phyloP scores from a whole-genome alignment of 1,140 invertebrate genomes.

The Heliconius congener region DNA sequence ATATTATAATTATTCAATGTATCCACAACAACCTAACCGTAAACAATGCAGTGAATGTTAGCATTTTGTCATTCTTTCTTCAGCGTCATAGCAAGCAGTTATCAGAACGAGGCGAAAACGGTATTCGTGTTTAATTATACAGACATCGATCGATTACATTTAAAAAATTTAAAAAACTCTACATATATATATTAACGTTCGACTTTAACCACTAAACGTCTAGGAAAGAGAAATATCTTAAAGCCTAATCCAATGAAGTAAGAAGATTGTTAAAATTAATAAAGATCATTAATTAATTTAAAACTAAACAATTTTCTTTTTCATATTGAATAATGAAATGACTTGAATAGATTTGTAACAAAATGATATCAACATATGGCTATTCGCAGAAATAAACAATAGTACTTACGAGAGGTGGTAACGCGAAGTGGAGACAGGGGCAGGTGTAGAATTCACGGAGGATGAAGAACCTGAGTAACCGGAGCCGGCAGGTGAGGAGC shows the following conservation, averaged over 20 bases:
- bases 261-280: too few species aligned
- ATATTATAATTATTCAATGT: background rate
- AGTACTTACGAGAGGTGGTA: constrained; percentile 77
- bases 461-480: constrained; percentile 83
- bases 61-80: background rate
- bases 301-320: too few species aligned
- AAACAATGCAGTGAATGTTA: background rate
- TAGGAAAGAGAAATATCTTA: too few species aligned
- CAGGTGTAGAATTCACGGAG: constrained; percentile 82
- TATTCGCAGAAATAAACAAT: constrained; percentile 40
- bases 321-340: background rate
- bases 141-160: background rate
- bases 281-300: too few species aligned
- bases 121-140: background rate
- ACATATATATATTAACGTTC: background rate
- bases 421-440: constrained; percentile 75
- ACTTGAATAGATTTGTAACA: background rate
- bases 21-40: background rate
- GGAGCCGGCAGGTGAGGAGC: constrained; percentile 82
- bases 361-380: constrained; percentile 52
- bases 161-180: background rate
- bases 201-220: too few species aligned
- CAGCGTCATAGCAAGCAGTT: background rate
- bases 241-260: too few species aligned
- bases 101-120: background rate